Evolutionary conservation across 2,797 vertebrate genomes (phyloP), one percentile per base, ranked within the genome.

Genomic region (Coilia nasus): DNA sequence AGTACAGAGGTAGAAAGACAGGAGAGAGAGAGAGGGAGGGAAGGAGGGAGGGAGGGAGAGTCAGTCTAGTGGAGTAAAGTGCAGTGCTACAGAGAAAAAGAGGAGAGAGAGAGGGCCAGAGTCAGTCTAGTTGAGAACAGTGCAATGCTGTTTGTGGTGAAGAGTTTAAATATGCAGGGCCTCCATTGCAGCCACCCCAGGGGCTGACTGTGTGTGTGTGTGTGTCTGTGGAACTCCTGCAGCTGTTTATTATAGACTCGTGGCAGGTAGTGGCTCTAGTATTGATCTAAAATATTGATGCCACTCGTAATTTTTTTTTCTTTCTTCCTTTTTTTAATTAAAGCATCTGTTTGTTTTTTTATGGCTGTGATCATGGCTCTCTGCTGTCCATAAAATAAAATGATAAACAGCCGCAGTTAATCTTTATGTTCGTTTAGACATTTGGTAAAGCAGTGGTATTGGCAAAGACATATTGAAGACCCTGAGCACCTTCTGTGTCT

Each of bases 271-370:
- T 31, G 14, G 67, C 67, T 75, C 28, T 17, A 11, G 14, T 75
- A 75, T 75, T 75, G 67, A 75, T 75, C 67, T 75, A 23, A 75
- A 75, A 75, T 75, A 75, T 75, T 75, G 67, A 75, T 75, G 67
- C 14, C 67, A 35, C 67, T 75, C 15, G 28, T 17, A 5, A 1
- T 0, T 23, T 28, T 28, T 28, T 41, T 5, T 41, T 28, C 28
- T 11, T 64, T 25, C 25, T 12, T 28, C 12, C 19, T 15, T 31
- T 31, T 9, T 12, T 67, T 75, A 35, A 35, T 75, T 41, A 75
- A 41, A 75, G 67, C 67, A 14, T 35, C 28, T 17, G 15, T n/a
- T 62, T 62, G 60, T 62, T 62, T 62, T 71, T 71, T 71, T 71
- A 71, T 71, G 28, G 28, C 28, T 2, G 64, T 75, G 12, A 75